Evolutionary conservation across 2,113 vertebrate genomes (phyloP), one percentile per base, ranked within the genome.

Genomic region (Prunella fulvescens): DNA sequence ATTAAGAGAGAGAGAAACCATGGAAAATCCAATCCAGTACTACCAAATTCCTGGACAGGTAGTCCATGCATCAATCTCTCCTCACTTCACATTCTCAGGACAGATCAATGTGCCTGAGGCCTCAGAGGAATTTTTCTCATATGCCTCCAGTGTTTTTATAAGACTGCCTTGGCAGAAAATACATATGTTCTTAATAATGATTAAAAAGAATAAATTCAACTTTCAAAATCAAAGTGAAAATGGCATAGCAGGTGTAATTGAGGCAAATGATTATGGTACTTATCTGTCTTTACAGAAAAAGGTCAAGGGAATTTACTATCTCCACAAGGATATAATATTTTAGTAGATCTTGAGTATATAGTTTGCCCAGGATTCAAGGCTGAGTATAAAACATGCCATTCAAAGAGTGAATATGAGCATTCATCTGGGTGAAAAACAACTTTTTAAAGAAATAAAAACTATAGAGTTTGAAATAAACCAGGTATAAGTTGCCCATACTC

Each of bases 131-230:
- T 97, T 95, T 96, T 96, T 94, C 72, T 96, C 93, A 81, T 92
- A 94, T 90, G 94, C 93, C 90, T 96, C 51, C 82, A 92, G 77
- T 95, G 82, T 96, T 97, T 97, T 94, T 86, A 81, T 81, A 92
- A 93, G 81, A 61, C 83, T 87, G 57, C 66, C 61, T 92, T 95
- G 80, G 71, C 82, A 96, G 82, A 56, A 86, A 92, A 79, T 86
- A 93, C 95, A 95, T 73, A 18, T 95, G 94, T 93, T 96, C 82
- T 93, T 96, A 96, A 97, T 96, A 95, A 95, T 69, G 92, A 93
- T 93, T 93, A 93, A 94, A 93, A 95, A 93, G 72, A 90, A 94
- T 84, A 96, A 93, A 93, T 94, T 95, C 76, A 84, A 93, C 72
- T 93, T 94, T 95, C 84, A 88, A 88, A 96, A 92, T 88, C 90